These are phyloP conservation scores for Apostichopus californicus DNA, from an alignment of 35 echinoderm and acorn worm species.

Conservation along the genomic window DNA sequence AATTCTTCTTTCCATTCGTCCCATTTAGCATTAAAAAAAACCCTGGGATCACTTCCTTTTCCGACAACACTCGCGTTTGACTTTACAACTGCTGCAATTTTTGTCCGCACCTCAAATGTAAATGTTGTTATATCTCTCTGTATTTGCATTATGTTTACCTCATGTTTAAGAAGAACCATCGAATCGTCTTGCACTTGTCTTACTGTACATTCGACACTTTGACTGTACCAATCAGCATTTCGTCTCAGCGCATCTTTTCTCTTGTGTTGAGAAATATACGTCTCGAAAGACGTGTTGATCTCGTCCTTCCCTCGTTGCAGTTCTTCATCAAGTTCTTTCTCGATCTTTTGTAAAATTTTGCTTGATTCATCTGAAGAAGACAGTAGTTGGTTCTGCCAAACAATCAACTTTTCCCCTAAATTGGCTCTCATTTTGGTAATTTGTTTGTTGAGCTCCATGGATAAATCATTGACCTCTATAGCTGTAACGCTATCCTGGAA, in stretches of 20 bases:
- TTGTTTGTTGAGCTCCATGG: not conserved
- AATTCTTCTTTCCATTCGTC: not conserved
- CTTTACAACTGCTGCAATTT: not conserved
- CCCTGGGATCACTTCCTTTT: not conserved
- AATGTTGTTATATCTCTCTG: not conserved
- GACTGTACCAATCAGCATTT: not conserved
- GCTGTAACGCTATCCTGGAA: slow-evolving; percentile 37
- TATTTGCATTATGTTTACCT: too few relatives aligned
- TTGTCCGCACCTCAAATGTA: not conserved
- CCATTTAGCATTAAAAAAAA: not conserved
- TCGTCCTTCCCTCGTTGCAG: too few relatives aligned
- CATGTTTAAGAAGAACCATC: not conserved
- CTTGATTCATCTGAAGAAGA: not conserved
- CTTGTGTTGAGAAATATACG: not conserved
- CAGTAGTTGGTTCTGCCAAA: not conserved
- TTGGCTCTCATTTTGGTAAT: not conserved
- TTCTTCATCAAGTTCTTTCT: too few relatives aligned
- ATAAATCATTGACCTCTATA: slow-evolving; percentile 6
- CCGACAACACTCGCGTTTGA: not conserved
- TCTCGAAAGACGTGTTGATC: not conserved
- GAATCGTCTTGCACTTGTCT: not conserved
- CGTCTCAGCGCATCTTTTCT: not conserved
- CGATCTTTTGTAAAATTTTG: too few relatives aligned
- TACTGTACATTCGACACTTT: not conserved
- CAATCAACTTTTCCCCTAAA: not conserved